Evolutionary conservation across 1,140 invertebrate genomes (phyloP), one percentile per base, ranked within the genome.

Genomic region (Drosophila sechellia): DNA sequence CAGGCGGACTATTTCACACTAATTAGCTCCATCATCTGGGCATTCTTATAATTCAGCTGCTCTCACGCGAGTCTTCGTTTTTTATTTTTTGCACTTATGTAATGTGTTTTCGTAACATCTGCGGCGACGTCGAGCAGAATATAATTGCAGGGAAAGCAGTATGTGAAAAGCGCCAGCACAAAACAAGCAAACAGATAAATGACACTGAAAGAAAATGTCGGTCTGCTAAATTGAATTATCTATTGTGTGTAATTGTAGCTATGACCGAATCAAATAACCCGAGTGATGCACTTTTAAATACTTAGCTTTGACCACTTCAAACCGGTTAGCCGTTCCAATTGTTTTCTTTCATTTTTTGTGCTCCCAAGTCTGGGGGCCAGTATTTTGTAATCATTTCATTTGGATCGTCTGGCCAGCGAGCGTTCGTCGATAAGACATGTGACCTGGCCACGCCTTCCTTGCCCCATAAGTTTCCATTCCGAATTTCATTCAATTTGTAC

Each of bases 101-200:
- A 89, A 89, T 85, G 68, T 68, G 85, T 90, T 89, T 89, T 89
- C 84, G 85, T 89, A 89, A 89, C 85, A 60, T 59, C 78, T 43
- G 68, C 79, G 68, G 53, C 75, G 70, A 54, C 57, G 66, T 61
- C 52, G 49, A 35, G 39, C 72, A 63, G 57, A 71, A 73, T 63
- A 75, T 70, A 89, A 84, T 89, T 87, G 84, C 84, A 77, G 35
- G 72, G 40, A 58, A 83, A 81, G 66, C 43, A 48, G 49, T 60
- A 65, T 63, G 54, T 66, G 71, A 66, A 75, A 83, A 83, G 57
- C 54, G 55, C 31, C 60, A 69, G 42, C 60, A 72, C 40, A 69
- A 59, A 79, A 72, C 50, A 61, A 54, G 50, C 70, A 71, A 81
- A 70, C 45, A 64, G 72, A 87, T 70, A 86, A 72, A 87, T 85